Base-by-base conservation (phyloP, 1,140 invertebrate genomes). In the Anoplolepis gracilipes region DNA sequence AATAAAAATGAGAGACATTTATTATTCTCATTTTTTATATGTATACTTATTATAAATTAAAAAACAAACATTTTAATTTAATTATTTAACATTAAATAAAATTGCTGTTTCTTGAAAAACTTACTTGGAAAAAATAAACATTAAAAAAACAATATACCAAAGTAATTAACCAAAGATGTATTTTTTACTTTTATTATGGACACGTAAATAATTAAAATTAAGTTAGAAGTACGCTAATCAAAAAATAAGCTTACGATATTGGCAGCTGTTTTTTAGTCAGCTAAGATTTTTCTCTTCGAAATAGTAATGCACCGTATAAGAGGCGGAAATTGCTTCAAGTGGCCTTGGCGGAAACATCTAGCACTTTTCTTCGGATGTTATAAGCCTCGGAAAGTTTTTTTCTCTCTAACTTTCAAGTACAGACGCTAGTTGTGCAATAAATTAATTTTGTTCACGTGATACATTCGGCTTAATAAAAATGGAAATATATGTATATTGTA, bases 291-390 rank as follows among this genome's bases (percentile, higher is more conserved):
- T 87, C 81, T 73, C 59, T 81, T 85, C 78, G 79, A 87, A 87
- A 85, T 70, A 69, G 84, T 69, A 79, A 87, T 86, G 89, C 64
- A 84, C 73, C 59, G 72, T 78, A 89, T 72, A 69, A 90, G 88
- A 73, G 81, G 77, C 92, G 92, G 92, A 92, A 93, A 92, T 86
- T 57, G 81, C 81, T 90, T 92, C 87, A 86, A 92, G 92, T 93
- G 92, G 89, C 55, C 76, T 86, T 91, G 91, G 78, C 87, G 91
- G 92, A 93, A 91, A 88, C 89, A 84, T 75, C 61, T 76, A 84
- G 87, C 84, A 69, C 64, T 75, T 55, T 85, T 87, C 87, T 79
- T 75, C 84, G 62, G 62, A 86, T 49, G 55, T 61, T 61, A 77
- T 55, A 49, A 61, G 59, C 46, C 73, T 75, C 65, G 59, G 10